Percentiles rank a stretch among this genome's conserved stretches.
phyloP scores from a whole-genome alignment of 2,113 vertebrate genomes.

The Tympanuchus pallidicinctus region DNA sequence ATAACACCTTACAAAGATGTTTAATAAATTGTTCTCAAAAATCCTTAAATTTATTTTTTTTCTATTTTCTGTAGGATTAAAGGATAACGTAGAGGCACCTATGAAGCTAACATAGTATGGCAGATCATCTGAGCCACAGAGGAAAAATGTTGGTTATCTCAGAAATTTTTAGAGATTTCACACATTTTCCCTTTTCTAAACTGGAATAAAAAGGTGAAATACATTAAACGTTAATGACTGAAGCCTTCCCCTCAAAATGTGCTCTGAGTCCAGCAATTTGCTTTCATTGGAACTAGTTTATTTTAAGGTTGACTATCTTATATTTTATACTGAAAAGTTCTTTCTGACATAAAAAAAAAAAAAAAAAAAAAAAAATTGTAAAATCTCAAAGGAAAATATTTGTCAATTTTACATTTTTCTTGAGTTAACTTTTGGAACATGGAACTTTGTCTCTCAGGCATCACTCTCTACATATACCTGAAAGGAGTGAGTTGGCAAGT shows the following conservation, averaged over 20 bases:
- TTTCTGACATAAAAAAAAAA: neutral
- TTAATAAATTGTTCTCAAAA: neutral
- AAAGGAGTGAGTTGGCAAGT: no score
- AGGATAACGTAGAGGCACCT: neutral
- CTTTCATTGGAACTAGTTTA: neutral
- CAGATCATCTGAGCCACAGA: neutral
- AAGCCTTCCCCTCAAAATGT: neutral
- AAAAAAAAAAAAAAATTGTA: neutral
- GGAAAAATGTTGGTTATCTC: neutral
- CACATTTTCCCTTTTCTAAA: neutral
- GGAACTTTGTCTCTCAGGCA: neutral
- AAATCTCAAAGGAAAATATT: neutral
- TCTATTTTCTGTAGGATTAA: neutral
- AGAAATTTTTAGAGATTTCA: neutral
- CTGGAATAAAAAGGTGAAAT: neutral
- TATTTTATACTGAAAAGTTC: neutral
- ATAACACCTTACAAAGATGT: neutral
- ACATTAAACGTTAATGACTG: neutral
- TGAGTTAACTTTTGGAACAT: neutral
- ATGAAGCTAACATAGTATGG: neutral
- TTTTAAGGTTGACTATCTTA: neutral
- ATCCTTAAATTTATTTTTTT: neutral
- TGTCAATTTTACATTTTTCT: neutral
- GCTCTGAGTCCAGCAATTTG: neutral
- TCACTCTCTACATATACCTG: no score